These are phyloP conservation scores for Sarcophaga subvicina DNA, from an alignment of 2,888 invertebrate genomes.

Conservation along the genomic window DNA sequence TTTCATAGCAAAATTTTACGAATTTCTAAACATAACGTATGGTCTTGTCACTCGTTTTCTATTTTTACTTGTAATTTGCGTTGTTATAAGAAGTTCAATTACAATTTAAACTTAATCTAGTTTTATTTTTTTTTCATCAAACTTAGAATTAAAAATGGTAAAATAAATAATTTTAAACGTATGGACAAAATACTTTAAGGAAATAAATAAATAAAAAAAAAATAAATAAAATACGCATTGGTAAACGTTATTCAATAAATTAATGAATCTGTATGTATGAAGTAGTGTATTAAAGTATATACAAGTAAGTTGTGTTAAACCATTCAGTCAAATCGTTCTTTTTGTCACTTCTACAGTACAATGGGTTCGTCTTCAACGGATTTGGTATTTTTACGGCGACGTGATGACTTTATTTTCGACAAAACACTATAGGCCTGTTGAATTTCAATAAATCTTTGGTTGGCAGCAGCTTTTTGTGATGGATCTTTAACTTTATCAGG, in stretches of 20 bases:
- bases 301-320: not conserved
- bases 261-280: conserved; percentile 2
- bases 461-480: conserved; percentile 86
- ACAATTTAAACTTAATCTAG: not conserved
- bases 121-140: not conserved
- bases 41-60: not conserved
- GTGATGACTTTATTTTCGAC: conserved; percentile 90
- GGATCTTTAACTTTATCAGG: conserved; percentile 94
- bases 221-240: not conserved
- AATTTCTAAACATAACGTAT: too few species aligned
- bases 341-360: conserved; percentile 70
- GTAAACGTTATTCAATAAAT: too few species aligned
- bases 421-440: conserved; percentile 95
- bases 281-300: too few species aligned
- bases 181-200: not conserved
- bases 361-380: conserved; percentile 83
- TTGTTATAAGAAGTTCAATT: not conserved
- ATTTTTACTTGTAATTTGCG: not conserved
- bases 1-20: too few species aligned
- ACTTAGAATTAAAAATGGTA: conserved; percentile 6
- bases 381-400: conserved; percentile 89
- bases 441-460: conserved; percentile 95
- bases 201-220: not conserved
- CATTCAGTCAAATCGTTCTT: conserved; percentile 21
- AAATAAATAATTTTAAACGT: conserved; percentile 13